These are phyloP conservation scores for Pomacea canaliculata DNA, from an alignment of 2,888 invertebrate species.

Conservation along the genomic window DNA sequence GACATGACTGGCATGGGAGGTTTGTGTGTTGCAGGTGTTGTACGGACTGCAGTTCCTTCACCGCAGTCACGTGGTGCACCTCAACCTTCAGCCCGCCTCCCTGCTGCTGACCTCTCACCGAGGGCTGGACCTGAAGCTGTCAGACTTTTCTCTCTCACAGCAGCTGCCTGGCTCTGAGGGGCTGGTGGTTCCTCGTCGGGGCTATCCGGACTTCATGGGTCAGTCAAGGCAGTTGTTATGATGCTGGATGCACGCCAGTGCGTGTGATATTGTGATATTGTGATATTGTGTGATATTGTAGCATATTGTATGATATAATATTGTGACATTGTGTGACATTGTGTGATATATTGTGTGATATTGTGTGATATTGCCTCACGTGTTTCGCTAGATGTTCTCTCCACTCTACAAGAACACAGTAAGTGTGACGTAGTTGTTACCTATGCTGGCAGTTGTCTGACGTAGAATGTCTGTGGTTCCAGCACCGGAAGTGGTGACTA, in stretches of 20 bases:
- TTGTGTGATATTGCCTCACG: neutral
- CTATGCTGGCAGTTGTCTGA: too few relatives aligned
- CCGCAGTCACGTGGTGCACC: conserved; percentile 80
- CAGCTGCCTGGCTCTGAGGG: conserved; percentile 52
- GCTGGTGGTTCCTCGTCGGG: conserved; percentile 49
- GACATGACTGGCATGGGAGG: neutral
- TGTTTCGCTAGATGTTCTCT: neutral
- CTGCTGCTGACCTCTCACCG: conserved; percentile 85
- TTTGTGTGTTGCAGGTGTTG: conserved; percentile 70
- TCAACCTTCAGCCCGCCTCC: conserved; percentile 89
- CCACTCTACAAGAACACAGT: too few relatives aligned
- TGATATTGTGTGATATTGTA: neutral
- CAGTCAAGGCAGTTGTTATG: conserved; percentile 18
- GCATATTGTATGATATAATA: neutral
- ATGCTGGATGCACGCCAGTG: neutral
- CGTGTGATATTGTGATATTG: neutral
- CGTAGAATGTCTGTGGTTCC: conserved; percentile 37
- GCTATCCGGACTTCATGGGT: conserved; percentile 66
- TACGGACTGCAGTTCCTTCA: conserved; percentile 84
- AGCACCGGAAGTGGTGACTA: conserved; percentile 91
- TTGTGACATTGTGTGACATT: neutral
- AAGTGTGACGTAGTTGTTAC: too few relatives aligned
- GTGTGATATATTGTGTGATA: neutral
- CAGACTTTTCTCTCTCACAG: conserved; percentile 90
- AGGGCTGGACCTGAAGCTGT: conserved; percentile 79